Percentiles rank a stretch among this genome's conserved stretches.
Evolutionary conservation across 2,797 vertebrate species (phyloP).

Genomic region (Pyrrhura leucotis): DNA sequence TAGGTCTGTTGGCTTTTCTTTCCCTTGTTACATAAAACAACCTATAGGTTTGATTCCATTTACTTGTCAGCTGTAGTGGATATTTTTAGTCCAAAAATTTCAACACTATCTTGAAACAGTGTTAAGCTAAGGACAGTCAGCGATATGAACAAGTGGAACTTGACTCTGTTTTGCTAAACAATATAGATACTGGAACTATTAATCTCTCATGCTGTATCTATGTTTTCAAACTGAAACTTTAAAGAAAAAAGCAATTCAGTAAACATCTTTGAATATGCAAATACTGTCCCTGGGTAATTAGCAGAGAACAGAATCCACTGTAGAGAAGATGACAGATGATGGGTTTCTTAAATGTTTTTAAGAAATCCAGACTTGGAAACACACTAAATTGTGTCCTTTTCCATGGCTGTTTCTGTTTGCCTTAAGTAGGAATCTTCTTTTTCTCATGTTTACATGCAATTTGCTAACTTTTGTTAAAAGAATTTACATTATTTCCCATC

Average conservation of each 20-base stretch:
- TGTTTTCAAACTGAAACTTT: background rate
- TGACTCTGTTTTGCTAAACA: background rate
- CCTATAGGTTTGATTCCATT: background rate
- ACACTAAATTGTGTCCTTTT: background rate
- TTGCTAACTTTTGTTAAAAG: background rate
- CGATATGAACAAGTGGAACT: background rate
- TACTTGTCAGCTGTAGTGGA: background rate
- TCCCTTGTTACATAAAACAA: background rate
- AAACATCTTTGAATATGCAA: background rate
- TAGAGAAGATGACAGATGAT: background rate
- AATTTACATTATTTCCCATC: background rate
- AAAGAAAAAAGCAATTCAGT: background rate
- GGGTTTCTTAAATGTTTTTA: background rate
- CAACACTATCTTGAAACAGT: slow-evolving; percentile 15
- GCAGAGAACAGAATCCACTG: background rate
- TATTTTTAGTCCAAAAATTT: slow-evolving; percentile 50
- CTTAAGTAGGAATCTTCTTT: background rate
- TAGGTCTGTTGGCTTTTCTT: background rate
- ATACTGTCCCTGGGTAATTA: background rate
- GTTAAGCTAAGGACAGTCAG: slow-evolving; percentile 16
- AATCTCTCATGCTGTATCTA: background rate
- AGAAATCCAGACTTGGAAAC: background rate
- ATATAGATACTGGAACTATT: background rate
- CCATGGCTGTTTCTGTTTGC: background rate
- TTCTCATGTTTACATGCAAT: background rate